A percentile compares a stretch with the other conserved stretches of the same genome.
These are phyloP conservation scores for Seira sanloemensis DNA, from an alignment of 2,888 invertebrate genomes.

Conservation along the genomic window DNA sequence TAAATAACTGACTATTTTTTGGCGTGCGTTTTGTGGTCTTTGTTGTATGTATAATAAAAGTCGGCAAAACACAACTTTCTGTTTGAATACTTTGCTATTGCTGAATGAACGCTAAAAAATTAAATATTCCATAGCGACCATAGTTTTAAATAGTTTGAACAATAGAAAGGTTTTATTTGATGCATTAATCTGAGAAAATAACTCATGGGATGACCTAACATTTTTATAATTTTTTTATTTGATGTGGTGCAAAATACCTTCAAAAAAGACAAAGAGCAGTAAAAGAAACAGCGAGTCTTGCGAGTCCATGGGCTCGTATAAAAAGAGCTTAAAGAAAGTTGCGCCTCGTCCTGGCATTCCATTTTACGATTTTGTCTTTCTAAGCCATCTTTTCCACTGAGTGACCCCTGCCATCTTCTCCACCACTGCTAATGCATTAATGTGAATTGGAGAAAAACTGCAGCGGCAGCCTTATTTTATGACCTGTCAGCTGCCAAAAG, in stretches of 20 bases:
- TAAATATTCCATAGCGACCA: no score
- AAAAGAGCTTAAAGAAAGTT: background rate
- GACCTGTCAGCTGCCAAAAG: conserved; percentile 55
- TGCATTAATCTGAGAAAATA: no score
- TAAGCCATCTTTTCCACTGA: conserved; percentile 16
- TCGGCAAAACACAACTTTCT: no score
- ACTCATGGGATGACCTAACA: no score
- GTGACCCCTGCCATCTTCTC: conserved; percentile 33
- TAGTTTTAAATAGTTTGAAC: no score
- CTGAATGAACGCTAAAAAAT: no score
- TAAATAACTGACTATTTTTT: no score
- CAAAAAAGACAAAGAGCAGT: background rate
- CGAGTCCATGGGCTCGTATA: background rate
- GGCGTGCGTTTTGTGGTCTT: no score
- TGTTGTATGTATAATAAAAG: no score
- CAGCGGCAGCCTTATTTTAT: conserved; percentile 51
- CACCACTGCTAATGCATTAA: conserved; percentile 13
- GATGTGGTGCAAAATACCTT: background rate
- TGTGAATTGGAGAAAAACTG: conserved; percentile 11
- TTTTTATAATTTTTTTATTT: background rate
- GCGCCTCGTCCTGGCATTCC: background rate
- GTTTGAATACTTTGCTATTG: no score
- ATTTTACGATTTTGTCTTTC: background rate
- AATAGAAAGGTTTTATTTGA: no score
- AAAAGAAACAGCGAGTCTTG: background rate